Evolutionary conservation across 2,113 vertebrate genomes (phyloP).

Genomic region (Sarotherodon lohbergeri): DNA sequence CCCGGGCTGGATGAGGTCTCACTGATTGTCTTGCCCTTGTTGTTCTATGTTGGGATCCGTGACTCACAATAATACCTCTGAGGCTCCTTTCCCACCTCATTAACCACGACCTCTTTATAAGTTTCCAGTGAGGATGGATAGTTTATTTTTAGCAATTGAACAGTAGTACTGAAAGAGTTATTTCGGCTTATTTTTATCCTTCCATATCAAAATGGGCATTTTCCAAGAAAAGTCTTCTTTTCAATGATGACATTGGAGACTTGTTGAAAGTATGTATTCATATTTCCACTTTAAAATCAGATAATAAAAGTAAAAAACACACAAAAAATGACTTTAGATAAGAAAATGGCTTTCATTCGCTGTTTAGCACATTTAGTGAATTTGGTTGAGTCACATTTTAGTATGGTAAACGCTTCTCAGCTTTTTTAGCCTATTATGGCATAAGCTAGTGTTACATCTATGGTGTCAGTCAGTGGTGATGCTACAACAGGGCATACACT

Average conservation of each 20-base stretch:
- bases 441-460: background rate
- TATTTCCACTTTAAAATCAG: background rate
- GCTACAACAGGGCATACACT: background rate
- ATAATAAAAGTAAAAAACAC: background rate
- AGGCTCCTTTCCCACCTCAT: background rate
- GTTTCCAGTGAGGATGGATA: background rate
- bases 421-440: background rate
- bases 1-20: background rate
- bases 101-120: background rate
- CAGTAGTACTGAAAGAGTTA: background rate
- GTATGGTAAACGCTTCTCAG: accelerated
- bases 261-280: background rate
- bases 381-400: background rate
- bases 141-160: background rate
- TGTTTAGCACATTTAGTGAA: background rate
- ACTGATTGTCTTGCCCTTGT: background rate
- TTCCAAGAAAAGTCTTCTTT: background rate
- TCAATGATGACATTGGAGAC: background rate
- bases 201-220: background rate
- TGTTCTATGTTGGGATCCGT: background rate
- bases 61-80: background rate
- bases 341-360: background rate
- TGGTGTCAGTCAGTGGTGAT: background rate
- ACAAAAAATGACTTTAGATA: background rate
- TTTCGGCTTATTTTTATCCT: background rate